Evolutionary conservation across 2,888 invertebrate genomes (phyloP).

Genomic region (Cataglyphis cursor): DNA sequence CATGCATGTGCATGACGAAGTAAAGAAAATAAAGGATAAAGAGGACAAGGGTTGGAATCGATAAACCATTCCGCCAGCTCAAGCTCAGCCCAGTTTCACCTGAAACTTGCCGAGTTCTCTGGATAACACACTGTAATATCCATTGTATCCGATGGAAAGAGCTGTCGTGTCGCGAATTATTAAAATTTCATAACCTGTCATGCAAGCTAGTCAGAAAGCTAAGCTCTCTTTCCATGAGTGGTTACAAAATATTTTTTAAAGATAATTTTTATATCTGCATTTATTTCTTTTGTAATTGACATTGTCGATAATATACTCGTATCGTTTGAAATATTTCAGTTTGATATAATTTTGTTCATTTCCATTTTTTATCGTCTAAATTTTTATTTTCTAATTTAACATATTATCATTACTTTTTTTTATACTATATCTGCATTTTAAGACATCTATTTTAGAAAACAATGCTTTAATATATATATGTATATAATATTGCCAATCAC

Average conservation of each 20-base stretch:
- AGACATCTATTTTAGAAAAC: not conserved
- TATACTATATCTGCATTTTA: not conserved
- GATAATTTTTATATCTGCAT: not conserved
- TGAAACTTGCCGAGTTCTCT: constrained; percentile 50
- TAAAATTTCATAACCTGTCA: constrained; percentile 44
- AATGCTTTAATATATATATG: not conserved
- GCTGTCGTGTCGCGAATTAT: constrained; percentile 25
- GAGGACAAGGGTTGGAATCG: constrained; percentile 54
- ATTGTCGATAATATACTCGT: not conserved
- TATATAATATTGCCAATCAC: too few relatives aligned
- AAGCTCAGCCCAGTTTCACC: constrained; percentile 51
- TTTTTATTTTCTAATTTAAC: not conserved
- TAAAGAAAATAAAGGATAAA: constrained; percentile 57
- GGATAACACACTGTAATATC: constrained; percentile 52
- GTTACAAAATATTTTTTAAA: not conserved
- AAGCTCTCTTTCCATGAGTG: constrained; percentile 32
- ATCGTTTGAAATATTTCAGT: not conserved
- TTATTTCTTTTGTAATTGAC: not conserved
- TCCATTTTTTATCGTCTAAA: not conserved
- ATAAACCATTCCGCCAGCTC: constrained; percentile 54
- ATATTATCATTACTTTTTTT: not conserved
- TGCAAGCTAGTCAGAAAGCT: constrained; percentile 19
- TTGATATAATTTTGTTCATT: not conserved
- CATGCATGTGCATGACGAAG: constrained; percentile 31
- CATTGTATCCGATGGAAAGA: constrained; percentile 38